Base-by-base conservation (phyloP, 1,140 invertebrate genomes). In the Pomacea maculata region DNA sequence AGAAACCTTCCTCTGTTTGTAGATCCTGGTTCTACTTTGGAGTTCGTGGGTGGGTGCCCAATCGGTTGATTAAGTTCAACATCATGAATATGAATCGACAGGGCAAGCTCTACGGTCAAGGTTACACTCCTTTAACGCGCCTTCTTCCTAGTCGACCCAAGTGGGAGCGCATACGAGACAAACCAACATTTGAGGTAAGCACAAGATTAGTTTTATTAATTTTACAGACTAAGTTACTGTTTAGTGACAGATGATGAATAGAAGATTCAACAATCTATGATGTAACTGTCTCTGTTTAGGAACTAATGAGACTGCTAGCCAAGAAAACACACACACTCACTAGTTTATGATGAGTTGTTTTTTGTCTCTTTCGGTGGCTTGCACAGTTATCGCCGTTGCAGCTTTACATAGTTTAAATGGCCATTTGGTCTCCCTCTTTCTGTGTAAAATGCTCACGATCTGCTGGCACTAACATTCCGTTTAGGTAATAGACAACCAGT, bases 1-100 rank as follows among this genome's bases (percentile, higher is more conserved):
- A 45, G 34, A 45, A 45, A 45, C 34, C 17, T 75, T 75, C 70
- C n/a, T 73, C 52, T 82, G 64, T 70, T 79, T 82, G 85, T 80
- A 91, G 96, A 82, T 97, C 96, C 5, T 98, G 97, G 97, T 98
- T 98, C 92, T 95, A 97, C 89, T 98, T 98, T 93, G 96, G 96
- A n/a, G 92, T 98, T 84, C 76, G 86, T 91, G 94, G 93, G 70
- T 93, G 93, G 80, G 87, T 86, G 75, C 92, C 93, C 21, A 92
- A 92, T 79, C 89, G 92, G 45, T 86, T 93, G 83, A 94, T 97
- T 63, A 95, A 95, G 90, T 92, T 97, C 78, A 97, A 97, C 89
- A 93, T 98, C 64, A 94, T 96, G 87, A 97, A 97, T 92, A 90
- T 97, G 79, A 97, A 97, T 91, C 94, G 95, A 86, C 96, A 98